Conservation (phyloP, 2,113 vertebrate genomes). For the Aegithalos caudatus region DNA sequence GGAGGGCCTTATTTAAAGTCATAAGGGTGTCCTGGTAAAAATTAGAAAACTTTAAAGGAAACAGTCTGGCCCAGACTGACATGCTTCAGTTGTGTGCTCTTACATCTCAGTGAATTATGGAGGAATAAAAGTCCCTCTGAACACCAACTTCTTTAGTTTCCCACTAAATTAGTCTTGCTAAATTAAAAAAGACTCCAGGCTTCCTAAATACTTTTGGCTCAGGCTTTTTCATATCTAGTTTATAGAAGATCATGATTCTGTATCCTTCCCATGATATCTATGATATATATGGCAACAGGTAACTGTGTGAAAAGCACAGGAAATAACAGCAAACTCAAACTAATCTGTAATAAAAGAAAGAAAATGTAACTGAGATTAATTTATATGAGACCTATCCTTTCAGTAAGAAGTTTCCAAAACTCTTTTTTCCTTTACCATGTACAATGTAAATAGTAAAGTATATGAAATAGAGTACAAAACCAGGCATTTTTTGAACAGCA, state of each 20-base stretch:
- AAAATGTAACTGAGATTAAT: background rate
- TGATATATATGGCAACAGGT: background rate
- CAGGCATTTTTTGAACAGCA: background rate
- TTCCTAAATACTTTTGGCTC: background rate
- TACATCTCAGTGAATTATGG: background rate
- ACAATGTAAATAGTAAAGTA: background rate
- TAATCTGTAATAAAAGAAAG: background rate
- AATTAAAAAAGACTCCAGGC: background rate
- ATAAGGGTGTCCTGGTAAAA: background rate
- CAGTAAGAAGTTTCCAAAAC: background rate
- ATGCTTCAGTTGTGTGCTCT: background rate
- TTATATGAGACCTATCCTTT: background rate
- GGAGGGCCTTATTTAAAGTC: background rate
- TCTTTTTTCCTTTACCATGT: background rate
- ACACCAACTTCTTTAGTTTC: background rate
- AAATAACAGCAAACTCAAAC: background rate
- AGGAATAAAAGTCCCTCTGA: background rate
- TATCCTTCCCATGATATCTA: background rate
- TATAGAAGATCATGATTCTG: background rate
- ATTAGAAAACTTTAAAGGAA: background rate
- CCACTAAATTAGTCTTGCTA: background rate
- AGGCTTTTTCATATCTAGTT: background rate
- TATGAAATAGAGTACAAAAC: background rate
- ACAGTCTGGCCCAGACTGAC: background rate
- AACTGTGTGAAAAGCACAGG: background rate